Conservation (phyloP, 2,888 invertebrate genomes). For the Hybos culiciformis region DNA sequence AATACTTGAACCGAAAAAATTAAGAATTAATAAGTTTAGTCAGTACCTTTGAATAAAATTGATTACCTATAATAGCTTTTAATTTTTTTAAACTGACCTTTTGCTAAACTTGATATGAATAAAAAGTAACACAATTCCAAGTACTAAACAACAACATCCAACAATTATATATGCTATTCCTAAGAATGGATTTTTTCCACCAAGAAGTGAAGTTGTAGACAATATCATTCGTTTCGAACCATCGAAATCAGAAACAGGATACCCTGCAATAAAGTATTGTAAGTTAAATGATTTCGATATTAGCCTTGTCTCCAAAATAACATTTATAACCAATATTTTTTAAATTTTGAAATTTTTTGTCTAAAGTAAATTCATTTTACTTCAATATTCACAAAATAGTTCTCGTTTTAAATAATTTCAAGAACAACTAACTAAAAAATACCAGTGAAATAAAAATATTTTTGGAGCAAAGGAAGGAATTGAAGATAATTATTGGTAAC, state of each 20-base stretch:
- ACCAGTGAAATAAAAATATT: too few species aligned
- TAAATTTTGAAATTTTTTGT: too few species aligned
- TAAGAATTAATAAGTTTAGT: neutral
- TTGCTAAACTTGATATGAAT: slow-evolving; percentile 95
- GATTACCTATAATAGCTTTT: neutral
- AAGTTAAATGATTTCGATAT: slow-evolving; percentile 1
- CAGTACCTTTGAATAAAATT: neutral
- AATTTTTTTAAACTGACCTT: slow-evolving; percentile 45
- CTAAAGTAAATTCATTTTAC: too few species aligned
- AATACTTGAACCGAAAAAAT: neutral
- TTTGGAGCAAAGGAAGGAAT: neutral
- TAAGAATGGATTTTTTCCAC: slow-evolving; percentile 95
- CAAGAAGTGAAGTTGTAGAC: slow-evolving; percentile 91
- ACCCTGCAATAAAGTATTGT: slow-evolving; percentile 44
- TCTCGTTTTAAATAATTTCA: too few species aligned
- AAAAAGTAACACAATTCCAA: slow-evolving; percentile 82
- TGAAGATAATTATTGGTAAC: neutral
- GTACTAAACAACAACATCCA: slow-evolving; percentile 80
- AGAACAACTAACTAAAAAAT: too few species aligned
- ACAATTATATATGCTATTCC: slow-evolving; percentile 98
- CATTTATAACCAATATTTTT: neutral
- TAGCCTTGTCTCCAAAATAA: neutral
- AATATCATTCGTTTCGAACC: slow-evolving; percentile 91
- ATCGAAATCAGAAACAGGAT: slow-evolving; percentile 81
- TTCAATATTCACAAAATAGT: too few species aligned